These are phyloP conservation scores for Oxytorus armatus DNA, from an alignment of 2,888 invertebrate species.

Conservation along the genomic window DNA sequence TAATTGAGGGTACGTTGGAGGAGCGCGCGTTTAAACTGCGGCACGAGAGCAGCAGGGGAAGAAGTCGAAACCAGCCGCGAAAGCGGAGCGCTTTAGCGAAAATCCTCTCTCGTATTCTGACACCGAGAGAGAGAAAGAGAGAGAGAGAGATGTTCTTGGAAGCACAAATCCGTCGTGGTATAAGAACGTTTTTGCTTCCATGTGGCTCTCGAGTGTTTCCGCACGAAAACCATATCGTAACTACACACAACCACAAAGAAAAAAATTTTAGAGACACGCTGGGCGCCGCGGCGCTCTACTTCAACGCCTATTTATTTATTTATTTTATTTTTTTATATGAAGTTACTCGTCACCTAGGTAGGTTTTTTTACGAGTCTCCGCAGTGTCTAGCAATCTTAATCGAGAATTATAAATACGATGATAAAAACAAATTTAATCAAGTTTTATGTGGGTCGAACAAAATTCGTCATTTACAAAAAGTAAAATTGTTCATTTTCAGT, in stretches of 20 bases:
- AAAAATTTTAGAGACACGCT: slow-evolving; percentile 52
- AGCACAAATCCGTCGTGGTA: slow-evolving; percentile 78
- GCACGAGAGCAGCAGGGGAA: slow-evolving; percentile 50
- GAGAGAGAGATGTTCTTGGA: slow-evolving; percentile 75
- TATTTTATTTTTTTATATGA: slow-evolving; percentile 27
- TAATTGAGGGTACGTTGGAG: slow-evolving; percentile 75
- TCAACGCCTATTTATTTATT: slow-evolving; percentile 36
- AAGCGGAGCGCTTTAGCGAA: no score
- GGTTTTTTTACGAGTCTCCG: not conserved
- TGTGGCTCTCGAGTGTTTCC: slow-evolving; percentile 55
- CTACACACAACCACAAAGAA: not conserved
- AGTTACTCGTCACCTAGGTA: slow-evolving; percentile 10
- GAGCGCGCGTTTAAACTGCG: slow-evolving; percentile 8
- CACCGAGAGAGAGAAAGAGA: no score
- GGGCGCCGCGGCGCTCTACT: slow-evolving; percentile 45
- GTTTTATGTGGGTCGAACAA: not conserved
- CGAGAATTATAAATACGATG: not conserved
- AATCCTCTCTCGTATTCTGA: slow-evolving; percentile 6
- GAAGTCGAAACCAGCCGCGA: slow-evolving; percentile 52
- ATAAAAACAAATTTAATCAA: not conserved
- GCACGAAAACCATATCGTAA: slow-evolving; percentile 23
- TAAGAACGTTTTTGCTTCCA: slow-evolving; percentile 57
- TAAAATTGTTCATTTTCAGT: no score
- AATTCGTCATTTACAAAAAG: no score
- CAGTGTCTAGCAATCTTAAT: slow-evolving; percentile 2